Evolutionary conservation across 2,797 vertebrate genomes (phyloP).

Genomic region (Epinephelus malabaricus): DNA sequence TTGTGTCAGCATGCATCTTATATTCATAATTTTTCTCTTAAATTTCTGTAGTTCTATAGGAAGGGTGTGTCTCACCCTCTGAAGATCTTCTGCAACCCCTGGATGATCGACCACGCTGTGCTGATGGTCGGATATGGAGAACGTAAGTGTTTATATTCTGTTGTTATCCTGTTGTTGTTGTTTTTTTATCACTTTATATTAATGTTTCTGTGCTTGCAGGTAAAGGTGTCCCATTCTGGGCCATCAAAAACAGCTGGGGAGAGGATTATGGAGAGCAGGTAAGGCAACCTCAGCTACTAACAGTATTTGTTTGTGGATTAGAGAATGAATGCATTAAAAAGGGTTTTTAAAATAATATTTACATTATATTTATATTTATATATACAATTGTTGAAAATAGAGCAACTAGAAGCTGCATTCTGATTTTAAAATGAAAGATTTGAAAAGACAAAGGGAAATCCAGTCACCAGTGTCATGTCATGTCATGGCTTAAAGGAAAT

Average conservation of each 20-base stretch:
- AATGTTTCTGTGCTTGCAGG: slow-evolving; percentile 78
- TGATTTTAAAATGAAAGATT: not conserved
- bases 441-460: not conserved
- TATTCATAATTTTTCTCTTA: not conserved
- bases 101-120: slow-evolving; percentile 94
- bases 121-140: slow-evolving; percentile 92
- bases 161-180: not conserved
- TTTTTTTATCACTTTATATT: not conserved
- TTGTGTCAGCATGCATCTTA: no score
- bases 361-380: no score
- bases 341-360: not conserved
- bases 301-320: not conserved
- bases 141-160: slow-evolving; percentile 81
- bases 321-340: not conserved
- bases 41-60: slow-evolving; percentile 88
- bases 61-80: slow-evolving; percentile 91
- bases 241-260: slow-evolving; percentile 97
- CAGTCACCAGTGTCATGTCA: not conserved
- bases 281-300: slow-evolving; percentile 31
- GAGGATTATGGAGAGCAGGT: slow-evolving; percentile 93
- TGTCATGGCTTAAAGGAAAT: not conserved
- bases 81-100: slow-evolving; percentile 91
- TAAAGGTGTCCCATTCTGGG: slow-evolving; percentile 90
- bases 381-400: not conserved
- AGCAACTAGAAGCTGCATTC: not conserved